phyloP scores from a whole-genome alignment of 1,140 invertebrate genomes.

The Berghia stephanieae region DNA sequence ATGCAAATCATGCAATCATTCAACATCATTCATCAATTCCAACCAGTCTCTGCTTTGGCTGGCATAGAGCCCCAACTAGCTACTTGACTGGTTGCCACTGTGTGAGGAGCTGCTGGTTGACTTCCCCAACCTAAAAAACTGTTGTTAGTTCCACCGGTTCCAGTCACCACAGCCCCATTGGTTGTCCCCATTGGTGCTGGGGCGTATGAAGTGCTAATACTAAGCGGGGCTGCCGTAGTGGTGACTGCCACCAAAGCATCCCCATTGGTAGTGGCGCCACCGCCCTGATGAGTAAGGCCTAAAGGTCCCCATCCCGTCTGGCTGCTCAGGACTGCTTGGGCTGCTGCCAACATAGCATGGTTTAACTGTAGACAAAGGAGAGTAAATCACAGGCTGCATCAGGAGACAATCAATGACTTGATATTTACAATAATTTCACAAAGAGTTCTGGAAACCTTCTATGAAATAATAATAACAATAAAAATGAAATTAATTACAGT shows the following conservation, averaged over 20 bases:
- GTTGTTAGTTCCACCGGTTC: conserved; percentile 22
- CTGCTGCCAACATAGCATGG: conserved; percentile 60
- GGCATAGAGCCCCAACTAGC: conserved; percentile 28
- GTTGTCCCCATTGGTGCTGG: conserved; percentile 23
- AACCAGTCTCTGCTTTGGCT: conserved; percentile 26
- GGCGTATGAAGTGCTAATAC: not conserved
- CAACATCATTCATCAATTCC: too few species aligned
- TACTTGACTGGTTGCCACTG: conserved; percentile 30
- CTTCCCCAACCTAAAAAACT: conserved; percentile 30
- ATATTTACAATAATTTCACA: conserved; percentile 40
- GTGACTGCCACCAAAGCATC: conserved; percentile 25
- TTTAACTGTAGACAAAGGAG: conserved; percentile 41
- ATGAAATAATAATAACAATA: too few species aligned
- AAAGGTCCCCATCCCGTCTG: conserved; percentile 54
- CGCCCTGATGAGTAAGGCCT: conserved; percentile 46
- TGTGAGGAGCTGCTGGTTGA: conserved; percentile 26
- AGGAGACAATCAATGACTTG: conserved; percentile 41
- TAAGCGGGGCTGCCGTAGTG: conserved; percentile 27
- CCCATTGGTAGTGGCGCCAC: conserved; percentile 34
- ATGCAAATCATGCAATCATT: too few species aligned
- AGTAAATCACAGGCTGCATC: not conserved
- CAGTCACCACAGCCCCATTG: conserved; percentile 24
- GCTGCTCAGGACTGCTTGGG: conserved; percentile 56
- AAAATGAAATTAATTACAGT: too few species aligned
- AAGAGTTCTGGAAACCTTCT: too few species aligned